Evolutionary conservation across 23 tunicate genomes (phyloP).

Genomic region (Trididemnum nubilum): DNA sequence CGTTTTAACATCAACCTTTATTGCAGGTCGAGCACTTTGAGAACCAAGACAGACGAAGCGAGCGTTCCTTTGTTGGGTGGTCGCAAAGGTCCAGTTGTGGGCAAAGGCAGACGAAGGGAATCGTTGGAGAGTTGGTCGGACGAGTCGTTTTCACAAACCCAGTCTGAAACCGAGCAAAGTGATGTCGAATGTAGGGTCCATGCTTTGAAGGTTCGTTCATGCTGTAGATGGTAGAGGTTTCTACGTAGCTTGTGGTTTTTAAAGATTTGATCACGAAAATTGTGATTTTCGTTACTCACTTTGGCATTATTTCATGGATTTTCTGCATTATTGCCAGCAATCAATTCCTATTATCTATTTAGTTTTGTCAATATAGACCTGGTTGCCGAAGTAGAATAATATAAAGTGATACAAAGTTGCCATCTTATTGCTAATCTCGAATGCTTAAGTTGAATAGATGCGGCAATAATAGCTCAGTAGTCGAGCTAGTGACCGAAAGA

Average conservation of each 20-base stretch:
- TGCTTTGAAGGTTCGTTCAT: conserved; percentile 62
- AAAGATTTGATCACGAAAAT: not conserved
- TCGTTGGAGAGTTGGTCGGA: conserved; percentile 76
- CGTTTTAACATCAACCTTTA: too few relatives aligned
- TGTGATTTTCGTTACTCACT: not conserved
- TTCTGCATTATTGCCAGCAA: not conserved
- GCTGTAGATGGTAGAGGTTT: too few relatives aligned
- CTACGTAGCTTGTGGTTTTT: too few relatives aligned
- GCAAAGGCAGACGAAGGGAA: not conserved
- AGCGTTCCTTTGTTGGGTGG: conserved; percentile 27
- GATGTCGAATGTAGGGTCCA: conserved; percentile 91
- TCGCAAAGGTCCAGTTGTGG: not conserved
- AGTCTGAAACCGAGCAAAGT: conserved; percentile 93
- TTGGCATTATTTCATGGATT: not conserved
- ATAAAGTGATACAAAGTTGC: too few relatives aligned
- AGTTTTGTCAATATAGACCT: too few relatives aligned
- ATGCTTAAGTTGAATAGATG: too few relatives aligned
- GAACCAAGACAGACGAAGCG: not conserved
- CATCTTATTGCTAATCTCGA: too few relatives aligned
- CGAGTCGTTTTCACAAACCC: conserved; percentile 92
- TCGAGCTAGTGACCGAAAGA: too few relatives aligned
- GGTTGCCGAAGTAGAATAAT: too few relatives aligned
- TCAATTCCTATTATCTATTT: too few relatives aligned
- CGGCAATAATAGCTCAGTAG: too few relatives aligned
- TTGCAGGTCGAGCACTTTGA: not conserved